These are phyloP conservation scores for Aegypius monachus DNA, from an alignment of 2,113 vertebrate species.

Conservation along the genomic window DNA sequence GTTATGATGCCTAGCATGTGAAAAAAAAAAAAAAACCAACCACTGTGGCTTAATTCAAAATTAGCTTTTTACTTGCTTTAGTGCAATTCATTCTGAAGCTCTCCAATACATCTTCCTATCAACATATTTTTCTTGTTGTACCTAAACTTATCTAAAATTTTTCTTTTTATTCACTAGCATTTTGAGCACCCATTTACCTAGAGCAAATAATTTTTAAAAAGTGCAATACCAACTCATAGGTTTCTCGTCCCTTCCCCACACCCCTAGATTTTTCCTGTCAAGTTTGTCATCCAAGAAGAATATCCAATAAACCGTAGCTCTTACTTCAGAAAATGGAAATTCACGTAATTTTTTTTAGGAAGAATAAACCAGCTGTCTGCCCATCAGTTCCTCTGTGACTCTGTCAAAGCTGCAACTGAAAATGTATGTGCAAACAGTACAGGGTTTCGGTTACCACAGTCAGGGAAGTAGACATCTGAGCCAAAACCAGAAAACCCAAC, in stretches of 20 bases:
- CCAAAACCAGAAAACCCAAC: background rate
- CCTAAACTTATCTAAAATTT: rapidly evolving
- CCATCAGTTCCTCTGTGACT: background rate
- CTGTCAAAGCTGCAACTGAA: background rate
- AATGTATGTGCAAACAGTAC: background rate
- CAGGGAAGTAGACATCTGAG: background rate
- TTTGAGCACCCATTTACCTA: background rate
- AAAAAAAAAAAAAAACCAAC: background rate
- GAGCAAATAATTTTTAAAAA: background rate
- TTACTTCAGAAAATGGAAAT: background rate
- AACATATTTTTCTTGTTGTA: background rate
- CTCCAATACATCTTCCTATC: background rate
- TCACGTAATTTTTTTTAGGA: background rate
- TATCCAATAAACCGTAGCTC: background rate
- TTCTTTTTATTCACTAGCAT: background rate
- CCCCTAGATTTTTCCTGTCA: background rate
- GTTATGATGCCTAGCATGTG: too few relatives aligned
- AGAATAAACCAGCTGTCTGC: background rate
- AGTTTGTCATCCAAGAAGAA: background rate
- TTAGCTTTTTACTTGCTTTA: background rate
- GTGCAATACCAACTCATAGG: background rate
- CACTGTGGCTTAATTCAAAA: background rate
- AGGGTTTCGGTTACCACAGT: background rate
- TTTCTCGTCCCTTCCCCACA: background rate
- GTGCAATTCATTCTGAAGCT: background rate